A percentile compares a stretch with the other conserved stretches of the same genome.
Conservation (phyloP, 2,113 vertebrate species). For the Aviceda subcristata region DNA sequence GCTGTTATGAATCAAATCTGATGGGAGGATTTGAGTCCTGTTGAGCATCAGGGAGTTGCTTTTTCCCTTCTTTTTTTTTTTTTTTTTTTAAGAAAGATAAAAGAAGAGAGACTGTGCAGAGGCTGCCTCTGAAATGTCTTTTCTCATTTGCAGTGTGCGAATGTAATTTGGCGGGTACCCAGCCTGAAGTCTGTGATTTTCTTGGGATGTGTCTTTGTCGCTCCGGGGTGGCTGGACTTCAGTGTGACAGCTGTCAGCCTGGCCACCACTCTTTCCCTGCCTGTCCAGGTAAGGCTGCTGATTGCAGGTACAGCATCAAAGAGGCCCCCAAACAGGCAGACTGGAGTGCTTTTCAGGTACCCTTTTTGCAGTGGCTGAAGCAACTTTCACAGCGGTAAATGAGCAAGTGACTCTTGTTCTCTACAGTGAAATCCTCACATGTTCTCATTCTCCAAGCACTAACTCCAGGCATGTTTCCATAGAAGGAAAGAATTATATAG, state of each 20-base stretch:
- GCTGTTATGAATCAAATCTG: background rate
- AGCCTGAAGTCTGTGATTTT: slow-evolving; percentile 71
- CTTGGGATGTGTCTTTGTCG: slow-evolving; percentile 83
- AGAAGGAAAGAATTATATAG: background rate
- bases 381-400: background rate
- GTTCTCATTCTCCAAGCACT: background rate
- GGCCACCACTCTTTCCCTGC: slow-evolving; percentile 82
- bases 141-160: slow-evolving; percentile 74
- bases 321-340: background rate
- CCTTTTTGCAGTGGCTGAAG: background rate
- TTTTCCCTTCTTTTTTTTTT: background rate
- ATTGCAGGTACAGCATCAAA: background rate
- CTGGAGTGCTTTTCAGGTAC: background rate
- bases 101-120: background rate
- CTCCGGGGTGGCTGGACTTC: slow-evolving; percentile 69
- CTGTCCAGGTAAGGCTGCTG: slow-evolving; percentile 78
- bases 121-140: background rate
- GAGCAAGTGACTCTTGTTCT: background rate
- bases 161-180: slow-evolving; percentile 79
- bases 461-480: background rate
- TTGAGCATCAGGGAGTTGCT: background rate
- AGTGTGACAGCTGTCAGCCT: slow-evolving; percentile 77
- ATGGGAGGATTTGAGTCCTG: background rate
- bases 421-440: background rate
- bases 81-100: background rate